Conservation (phyloP, 2,797 vertebrate genomes). For the Heterohyrax brucei region DNA sequence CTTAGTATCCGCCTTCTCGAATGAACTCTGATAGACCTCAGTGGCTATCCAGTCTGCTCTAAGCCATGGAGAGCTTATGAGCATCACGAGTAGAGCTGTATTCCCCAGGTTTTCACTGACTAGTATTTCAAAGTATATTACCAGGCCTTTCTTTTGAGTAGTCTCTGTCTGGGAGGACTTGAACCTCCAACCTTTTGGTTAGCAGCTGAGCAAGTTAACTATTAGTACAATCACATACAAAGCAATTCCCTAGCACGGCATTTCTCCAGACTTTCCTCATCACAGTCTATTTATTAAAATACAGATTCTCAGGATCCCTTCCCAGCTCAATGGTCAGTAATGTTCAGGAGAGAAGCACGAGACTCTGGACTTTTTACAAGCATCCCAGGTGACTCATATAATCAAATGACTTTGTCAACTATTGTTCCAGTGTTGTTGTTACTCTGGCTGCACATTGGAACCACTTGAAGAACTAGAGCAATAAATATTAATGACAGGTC, state of each 20-base stretch:
- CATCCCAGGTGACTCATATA: not conserved
- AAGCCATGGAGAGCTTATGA: not conserved
- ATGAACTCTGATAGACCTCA: not conserved
- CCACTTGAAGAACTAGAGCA: rapidly evolving
- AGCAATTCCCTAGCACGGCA: not conserved
- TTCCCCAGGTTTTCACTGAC: not conserved
- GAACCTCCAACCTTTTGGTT: not conserved
- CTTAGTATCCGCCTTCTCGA: not conserved
- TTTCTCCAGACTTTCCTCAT: not conserved
- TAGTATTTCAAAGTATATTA: not conserved
- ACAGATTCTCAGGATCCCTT: not conserved
- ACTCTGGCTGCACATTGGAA: not conserved
- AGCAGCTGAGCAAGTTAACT: not conserved
- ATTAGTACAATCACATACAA: not conserved
- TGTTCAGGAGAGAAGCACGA: not conserved
- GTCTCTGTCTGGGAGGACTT: not conserved
- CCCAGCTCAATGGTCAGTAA: not conserved
- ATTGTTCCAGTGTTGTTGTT: not conserved
- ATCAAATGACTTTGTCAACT: not conserved
- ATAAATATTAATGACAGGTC: not conserved
- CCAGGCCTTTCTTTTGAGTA: not conserved
- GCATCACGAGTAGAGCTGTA: not conserved
- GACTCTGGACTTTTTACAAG: not conserved
- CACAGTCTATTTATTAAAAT: not conserved
- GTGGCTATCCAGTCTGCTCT: not conserved